Evolutionary conservation across 2,888 invertebrate genomes (phyloP).

Genomic region (Sussaba pulchella): DNA sequence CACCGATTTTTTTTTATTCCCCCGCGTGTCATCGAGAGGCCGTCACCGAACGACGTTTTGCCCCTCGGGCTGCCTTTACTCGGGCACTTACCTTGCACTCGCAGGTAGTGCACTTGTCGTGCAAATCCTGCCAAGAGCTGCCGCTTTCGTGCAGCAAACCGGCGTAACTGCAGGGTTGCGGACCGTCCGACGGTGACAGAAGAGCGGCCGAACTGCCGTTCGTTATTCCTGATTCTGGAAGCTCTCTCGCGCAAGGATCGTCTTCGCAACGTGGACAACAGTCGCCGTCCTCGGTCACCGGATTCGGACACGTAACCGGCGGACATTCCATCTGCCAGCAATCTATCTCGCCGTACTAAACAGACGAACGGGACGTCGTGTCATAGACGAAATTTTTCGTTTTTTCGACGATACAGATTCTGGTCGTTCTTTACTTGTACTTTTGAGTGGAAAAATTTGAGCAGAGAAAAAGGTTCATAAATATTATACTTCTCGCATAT

Average conservation of each 20-base stretch:
- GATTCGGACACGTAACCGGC: constrained; percentile 88
- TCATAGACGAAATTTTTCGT: neutral
- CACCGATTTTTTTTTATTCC: constrained; percentile 36
- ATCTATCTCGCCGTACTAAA: constrained; percentile 93
- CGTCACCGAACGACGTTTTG: constrained; percentile 33
- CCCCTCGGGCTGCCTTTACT: constrained; percentile 74
- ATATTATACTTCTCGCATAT: no score
- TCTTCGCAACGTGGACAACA: constrained; percentile 91
- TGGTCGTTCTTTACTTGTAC: no score
- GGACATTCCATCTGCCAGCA: constrained; percentile 96
- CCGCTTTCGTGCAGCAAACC: constrained; percentile 87
- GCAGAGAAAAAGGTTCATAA: no score
- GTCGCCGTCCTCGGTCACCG: constrained; percentile 88
- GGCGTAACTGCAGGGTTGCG: constrained; percentile 87
- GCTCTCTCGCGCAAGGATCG: constrained; percentile 85
- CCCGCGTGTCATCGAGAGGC: constrained; percentile 9
- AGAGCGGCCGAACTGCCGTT: constrained; percentile 60
- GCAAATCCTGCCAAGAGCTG: constrained; percentile 86
- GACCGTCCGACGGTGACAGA: constrained; percentile 61
- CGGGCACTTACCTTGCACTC: constrained; percentile 92
- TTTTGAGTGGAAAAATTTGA: no score
- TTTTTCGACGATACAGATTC: neutral
- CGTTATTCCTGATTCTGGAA: constrained; percentile 80
- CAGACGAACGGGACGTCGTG: constrained; percentile 64
- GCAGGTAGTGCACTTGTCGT: constrained; percentile 90